Conservation (phyloP, 2,888 invertebrate species). For the Microdon myrmicae region DNA sequence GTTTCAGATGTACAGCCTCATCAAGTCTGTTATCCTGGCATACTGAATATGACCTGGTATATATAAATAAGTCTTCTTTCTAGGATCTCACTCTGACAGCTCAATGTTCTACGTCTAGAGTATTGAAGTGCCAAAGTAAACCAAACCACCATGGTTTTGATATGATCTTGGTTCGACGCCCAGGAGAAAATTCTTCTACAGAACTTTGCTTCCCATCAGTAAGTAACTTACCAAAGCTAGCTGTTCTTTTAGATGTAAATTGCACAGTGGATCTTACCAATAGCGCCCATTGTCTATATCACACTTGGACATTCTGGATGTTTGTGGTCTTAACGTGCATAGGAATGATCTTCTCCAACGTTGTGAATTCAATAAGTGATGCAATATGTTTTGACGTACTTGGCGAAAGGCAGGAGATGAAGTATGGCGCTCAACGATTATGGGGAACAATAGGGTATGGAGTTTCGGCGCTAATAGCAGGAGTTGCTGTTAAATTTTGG, state of each 20-base stretch:
- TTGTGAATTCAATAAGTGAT: constrained; percentile 87
- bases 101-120: constrained; percentile 23
- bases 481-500: constrained; percentile 75
- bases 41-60: too few species aligned
- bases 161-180: constrained; percentile 42
- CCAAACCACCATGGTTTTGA: too few species aligned
- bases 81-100: constrained; percentile 15
- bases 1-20: too few species aligned
- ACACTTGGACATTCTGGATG: constrained; percentile 75
- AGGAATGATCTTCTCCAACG: constrained; percentile 84
- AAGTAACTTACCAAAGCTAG: not conserved
- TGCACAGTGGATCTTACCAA: constrained; percentile 32
- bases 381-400: constrained; percentile 90
- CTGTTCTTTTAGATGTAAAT: constrained; percentile 1
- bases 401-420: constrained; percentile 74
- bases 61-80: not conserved
- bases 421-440: constrained; percentile 82
- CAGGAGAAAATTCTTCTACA: constrained; percentile 11
- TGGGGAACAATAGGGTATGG: constrained; percentile 88
- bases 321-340: constrained; percentile 78
- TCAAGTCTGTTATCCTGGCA: too few species aligned
- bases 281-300: constrained; percentile 68
- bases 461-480: constrained; percentile 76
- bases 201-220: too few species aligned
- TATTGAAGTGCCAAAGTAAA: constrained; percentile 22